Base-by-base conservation (phyloP, 92 coral and sea anemone genomes). In the Zoanthus gigantus region DNA sequence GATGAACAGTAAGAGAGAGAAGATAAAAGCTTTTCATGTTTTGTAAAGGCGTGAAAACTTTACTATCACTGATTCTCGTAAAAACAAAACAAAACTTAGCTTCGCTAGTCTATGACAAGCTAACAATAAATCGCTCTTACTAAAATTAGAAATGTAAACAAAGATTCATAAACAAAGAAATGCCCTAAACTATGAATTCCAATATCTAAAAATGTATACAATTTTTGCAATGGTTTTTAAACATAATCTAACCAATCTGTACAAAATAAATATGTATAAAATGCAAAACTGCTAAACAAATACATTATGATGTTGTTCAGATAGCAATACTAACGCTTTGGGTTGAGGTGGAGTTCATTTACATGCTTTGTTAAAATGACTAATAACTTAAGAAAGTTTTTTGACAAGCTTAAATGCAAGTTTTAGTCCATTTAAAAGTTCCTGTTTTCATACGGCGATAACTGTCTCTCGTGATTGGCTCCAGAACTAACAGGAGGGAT, bases 401-500 rank as follows among this genome's bases (percentile, higher is more conserved):
- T 14, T 23, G 28, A 9, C 85, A 18, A 65, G 29, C 50, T 63
- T 80, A 54, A 61, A 65, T 63, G 28, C 45, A 23, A 34, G 46
- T 18, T 18, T 50, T 45, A 66, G 85, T 81, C 85, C 63, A 81
- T 71, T 54, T 66, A 66, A 81, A 81, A 65, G 85, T 81, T 81
- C 71, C 85, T 81, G 66, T 81, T 81, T 57, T 81, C 85, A 44
- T 66, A 81, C 75, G 67, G 85, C 15, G 85, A 81, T 28, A 81
- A 58, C 75, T 81, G 85, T 66, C 85, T 81, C 47, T 81, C 85
- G 46, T 81, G 85, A 13, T 44, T 45, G 58, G 74, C 75, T 66
- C 74, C 85, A 54, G 85, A 81, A 63, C 85, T 81, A 45, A 88
- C 45, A 34, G 89, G 87, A n/a, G 96, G 93, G 88, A 93, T 95